A percentile compares a stretch with the other conserved stretches of the same genome.
phyloP scores from a whole-genome alignment of 2,888 invertebrate genomes.

The Spodoptera picta region DNA sequence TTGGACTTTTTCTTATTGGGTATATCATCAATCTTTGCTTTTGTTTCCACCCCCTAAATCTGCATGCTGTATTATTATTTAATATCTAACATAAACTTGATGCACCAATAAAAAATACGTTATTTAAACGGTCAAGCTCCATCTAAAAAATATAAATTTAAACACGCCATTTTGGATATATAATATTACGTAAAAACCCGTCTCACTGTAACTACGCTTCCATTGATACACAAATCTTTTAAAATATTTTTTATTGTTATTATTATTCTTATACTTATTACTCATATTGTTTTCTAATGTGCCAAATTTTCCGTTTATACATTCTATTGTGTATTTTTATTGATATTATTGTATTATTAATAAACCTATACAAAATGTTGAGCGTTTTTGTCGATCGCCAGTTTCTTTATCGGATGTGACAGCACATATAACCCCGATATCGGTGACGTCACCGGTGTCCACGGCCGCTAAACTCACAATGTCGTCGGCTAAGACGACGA shows the following conservation, averaged over 20 bases:
- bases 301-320: constrained; percentile 71
- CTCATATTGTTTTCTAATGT: constrained; percentile 61
- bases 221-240: constrained; percentile 74
- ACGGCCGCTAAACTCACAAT: constrained; percentile 77
- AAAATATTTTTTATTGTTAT: constrained; percentile 59
- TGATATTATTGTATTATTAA: constrained; percentile 59
- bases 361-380: constrained; percentile 69
- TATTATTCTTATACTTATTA: constrained; percentile 20
- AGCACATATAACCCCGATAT: constrained; percentile 86
- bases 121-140: constrained; percentile 85
- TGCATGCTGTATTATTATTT: constrained; percentile 71
- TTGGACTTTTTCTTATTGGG: constrained; percentile 85
- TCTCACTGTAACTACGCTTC: constrained; percentile 71
- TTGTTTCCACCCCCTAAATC: constrained; percentile 64
- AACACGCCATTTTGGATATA: constrained; percentile 84
- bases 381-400: constrained; percentile 64
- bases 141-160: constrained; percentile 86
- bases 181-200: constrained; percentile 61
- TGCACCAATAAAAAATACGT: constrained; percentile 84
- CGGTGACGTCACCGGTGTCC: constrained; percentile 82
- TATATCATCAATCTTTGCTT: constrained; percentile 72
- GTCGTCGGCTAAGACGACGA: constrained; percentile 71
- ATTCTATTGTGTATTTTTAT: constrained; percentile 66
- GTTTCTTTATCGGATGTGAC: constrained; percentile 88
- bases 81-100: constrained; percentile 63